phyloP scores from a whole-genome alignment of 1,140 invertebrate species.

The Lethrus apterus region DNA sequence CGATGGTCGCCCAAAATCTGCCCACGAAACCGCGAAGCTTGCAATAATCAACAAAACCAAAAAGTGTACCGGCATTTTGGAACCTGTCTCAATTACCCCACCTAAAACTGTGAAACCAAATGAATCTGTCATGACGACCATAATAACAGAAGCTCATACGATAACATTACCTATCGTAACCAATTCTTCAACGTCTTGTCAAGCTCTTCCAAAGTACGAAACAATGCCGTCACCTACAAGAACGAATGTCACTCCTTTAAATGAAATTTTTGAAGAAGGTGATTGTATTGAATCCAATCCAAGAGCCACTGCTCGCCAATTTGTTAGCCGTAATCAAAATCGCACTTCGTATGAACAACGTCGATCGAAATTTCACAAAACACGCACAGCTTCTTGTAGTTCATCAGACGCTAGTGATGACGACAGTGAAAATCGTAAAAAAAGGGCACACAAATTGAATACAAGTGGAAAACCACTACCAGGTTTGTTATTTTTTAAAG shows the following conservation, averaged over 20 bases:
- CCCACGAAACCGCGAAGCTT: conserved; percentile 11
- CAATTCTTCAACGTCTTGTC: conserved; percentile 36
- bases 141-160: conserved; percentile 49
- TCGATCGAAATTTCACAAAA: conserved; percentile 64
- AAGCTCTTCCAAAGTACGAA: conserved; percentile 46
- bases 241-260: conserved; percentile 43
- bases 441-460: conserved; percentile 64
- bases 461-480: conserved; percentile 49
- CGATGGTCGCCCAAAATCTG: conserved; percentile 20
- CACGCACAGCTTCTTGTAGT: conserved; percentile 77
- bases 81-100: conserved; percentile 1
- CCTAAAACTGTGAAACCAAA: conserved; percentile 21
- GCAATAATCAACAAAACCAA: conserved; percentile 5
- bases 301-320: conserved; percentile 34
- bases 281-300: conserved; percentile 37
- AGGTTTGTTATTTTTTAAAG: conserved; percentile 15
- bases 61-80: not conserved
- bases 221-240: conserved; percentile 50
- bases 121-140: conserved; percentile 37
- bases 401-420: conserved; percentile 88
- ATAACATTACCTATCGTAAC: conserved; percentile 51
- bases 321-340: conserved; percentile 35
- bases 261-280: conserved; percentile 67
- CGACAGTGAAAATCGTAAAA: conserved; percentile 75
- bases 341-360: conserved; percentile 52